Conservation (phyloP, 2,888 invertebrate species). For the Pheosia gnoma region DNA sequence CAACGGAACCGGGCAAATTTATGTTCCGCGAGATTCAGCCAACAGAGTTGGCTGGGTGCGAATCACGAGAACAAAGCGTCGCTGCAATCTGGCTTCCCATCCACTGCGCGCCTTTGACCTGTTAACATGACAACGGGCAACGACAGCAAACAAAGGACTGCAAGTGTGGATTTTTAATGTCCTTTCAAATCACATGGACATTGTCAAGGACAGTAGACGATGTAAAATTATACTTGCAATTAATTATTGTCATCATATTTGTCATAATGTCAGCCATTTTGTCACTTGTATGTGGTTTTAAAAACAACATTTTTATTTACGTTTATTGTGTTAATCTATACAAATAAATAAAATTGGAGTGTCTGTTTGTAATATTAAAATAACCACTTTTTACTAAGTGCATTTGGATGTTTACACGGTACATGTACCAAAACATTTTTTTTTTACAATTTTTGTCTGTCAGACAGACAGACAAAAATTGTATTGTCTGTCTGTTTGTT, state of each 20-base stretch:
- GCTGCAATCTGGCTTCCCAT: constrained; percentile 38
- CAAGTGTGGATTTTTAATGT: too few species aligned
- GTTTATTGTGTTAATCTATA: too few species aligned
- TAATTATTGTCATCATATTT: constrained; percentile 2
- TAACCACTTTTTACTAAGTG: too few species aligned
- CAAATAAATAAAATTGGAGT: too few species aligned
- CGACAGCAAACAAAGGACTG: not conserved
- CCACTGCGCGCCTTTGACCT: constrained; percentile 13
- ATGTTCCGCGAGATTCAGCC: constrained; percentile 77
- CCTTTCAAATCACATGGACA: too few species aligned
- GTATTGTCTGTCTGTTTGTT: not conserved
- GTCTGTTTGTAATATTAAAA: too few species aligned
- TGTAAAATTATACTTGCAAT: not conserved
- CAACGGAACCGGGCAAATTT: constrained; percentile 81
- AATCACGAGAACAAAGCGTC: constrained; percentile 68
- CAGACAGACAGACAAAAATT: not conserved
- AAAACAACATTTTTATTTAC: not conserved
- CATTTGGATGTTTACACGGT: too few species aligned
- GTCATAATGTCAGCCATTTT: constrained; percentile 1
- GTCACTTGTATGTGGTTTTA: not conserved
- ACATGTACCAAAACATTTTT: too few species aligned
- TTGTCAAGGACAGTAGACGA: too few species aligned
- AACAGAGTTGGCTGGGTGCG: constrained; percentile 53
- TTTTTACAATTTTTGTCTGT: too few species aligned
- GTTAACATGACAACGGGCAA: not conserved